phyloP scores from a whole-genome alignment of 2,888 invertebrate genomes.

The Noctua janthe region DNA sequence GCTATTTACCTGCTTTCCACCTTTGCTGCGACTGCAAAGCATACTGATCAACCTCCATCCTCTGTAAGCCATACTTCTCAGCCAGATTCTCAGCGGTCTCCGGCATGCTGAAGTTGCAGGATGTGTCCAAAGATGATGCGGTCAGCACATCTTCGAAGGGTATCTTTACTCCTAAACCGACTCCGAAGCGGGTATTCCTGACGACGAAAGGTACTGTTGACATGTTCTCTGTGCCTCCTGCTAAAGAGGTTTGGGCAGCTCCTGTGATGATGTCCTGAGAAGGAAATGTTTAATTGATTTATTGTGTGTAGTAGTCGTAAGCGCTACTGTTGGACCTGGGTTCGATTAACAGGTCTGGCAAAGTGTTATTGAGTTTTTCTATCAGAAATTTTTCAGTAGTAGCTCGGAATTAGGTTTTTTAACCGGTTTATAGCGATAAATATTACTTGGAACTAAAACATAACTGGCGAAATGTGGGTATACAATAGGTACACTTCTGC shows the following conservation, averaged over 20 bases:
- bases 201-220: constrained; percentile 96
- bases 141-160: constrained; percentile 95
- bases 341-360: no score
- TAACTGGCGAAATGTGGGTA: no score
- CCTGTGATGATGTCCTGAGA: constrained; percentile 96
- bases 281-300: background rate
- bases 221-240: constrained; percentile 99
- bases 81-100: constrained; percentile 98
- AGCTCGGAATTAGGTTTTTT: no score
- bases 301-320: background rate
- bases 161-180: constrained; percentile 93
- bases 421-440: no score
- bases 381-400: no score
- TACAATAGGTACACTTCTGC: no score
- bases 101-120: constrained; percentile 98
- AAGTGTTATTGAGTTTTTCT: background rate
- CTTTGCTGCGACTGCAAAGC: constrained; percentile 95
- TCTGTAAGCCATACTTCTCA: constrained; percentile 94
- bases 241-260: constrained; percentile 95
- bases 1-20: constrained; percentile 95
- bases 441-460: no score
- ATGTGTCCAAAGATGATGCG: constrained; percentile 94
- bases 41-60: constrained; percentile 96
- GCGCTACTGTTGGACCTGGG: background rate
- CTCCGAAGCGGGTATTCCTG: constrained; percentile 96